Conservation (phyloP, 1,140 invertebrate genomes). For the Acyrthosiphon pisum region DNA sequence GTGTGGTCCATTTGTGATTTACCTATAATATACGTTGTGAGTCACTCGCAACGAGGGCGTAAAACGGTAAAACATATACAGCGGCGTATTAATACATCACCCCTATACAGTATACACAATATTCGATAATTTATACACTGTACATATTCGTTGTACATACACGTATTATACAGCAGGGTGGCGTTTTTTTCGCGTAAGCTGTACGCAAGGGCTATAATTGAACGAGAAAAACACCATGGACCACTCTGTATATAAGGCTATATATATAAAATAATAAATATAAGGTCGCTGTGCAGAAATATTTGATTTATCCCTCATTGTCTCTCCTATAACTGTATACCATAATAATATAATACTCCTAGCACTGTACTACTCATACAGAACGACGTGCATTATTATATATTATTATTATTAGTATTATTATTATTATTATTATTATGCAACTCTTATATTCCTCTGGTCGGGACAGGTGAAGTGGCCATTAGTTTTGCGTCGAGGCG, state of each 20-base stretch:
- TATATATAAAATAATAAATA: neutral
- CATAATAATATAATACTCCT: neutral
- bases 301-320: conserved; percentile 29
- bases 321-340: neutral
- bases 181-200: neutral
- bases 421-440: conserved; percentile 33
- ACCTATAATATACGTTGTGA: conserved; percentile 4
- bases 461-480: conserved; percentile 51
- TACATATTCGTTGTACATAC: neutral
- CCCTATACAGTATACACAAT: conserved; percentile 38
- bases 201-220: neutral
- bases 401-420: conserved; percentile 28
- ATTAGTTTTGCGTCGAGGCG: conserved; percentile 40
- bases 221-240: neutral
- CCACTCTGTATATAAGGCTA: neutral
- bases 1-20: conserved; percentile 37
- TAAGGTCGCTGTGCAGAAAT: neutral
- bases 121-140: conserved; percentile 10
- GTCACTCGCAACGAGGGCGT: neutral
- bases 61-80: neutral
- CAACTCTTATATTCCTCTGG: conserved; percentile 45
- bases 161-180: neutral
- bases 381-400: neutral
- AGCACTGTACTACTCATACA: neutral
- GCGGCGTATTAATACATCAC: neutral